Percentiles rank a stretch among this genome's conserved stretches.
Evolutionary conservation across 2,888 invertebrate species (phyloP).

Genomic region (Meta bourneti): DNA sequence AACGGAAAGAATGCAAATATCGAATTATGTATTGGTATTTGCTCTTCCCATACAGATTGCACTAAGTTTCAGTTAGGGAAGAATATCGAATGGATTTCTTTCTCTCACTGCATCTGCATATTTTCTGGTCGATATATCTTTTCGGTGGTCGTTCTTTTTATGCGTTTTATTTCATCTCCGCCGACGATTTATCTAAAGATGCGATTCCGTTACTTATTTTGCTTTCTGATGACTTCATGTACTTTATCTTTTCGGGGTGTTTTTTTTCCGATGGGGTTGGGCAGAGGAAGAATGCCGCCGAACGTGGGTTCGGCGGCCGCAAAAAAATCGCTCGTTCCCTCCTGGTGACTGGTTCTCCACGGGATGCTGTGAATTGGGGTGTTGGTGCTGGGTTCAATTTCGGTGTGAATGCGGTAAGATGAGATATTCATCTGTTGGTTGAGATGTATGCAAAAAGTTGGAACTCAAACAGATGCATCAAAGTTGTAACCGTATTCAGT

Average conservation of each 20-base stretch:
- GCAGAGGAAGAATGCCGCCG: not conserved
- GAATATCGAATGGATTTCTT: conserved; percentile 66
- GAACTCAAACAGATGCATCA: too few species aligned
- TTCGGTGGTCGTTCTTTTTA: conserved; percentile 42
- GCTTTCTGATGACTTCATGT: conserved; percentile 71
- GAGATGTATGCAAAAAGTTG: too few species aligned
- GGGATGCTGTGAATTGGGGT: too few species aligned
- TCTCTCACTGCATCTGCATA: conserved; percentile 61
- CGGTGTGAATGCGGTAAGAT: too few species aligned
- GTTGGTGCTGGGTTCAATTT: too few species aligned
- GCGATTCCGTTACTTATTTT: conserved; percentile 65
- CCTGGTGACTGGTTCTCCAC: too few species aligned
- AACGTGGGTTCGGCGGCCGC: not conserved
- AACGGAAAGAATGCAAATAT: conserved; percentile 74
- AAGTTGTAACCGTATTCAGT: too few species aligned
- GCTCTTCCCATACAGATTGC: conserved; percentile 69
- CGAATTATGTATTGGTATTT: conserved; percentile 76
- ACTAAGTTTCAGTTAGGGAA: conserved; percentile 73
- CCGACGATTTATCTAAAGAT: conserved; percentile 75
- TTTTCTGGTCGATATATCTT: conserved; percentile 70
- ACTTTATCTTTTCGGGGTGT: conserved; percentile 41
- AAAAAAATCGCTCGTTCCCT: not conserved
- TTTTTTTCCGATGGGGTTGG: not conserved
- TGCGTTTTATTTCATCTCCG: conserved; percentile 63
- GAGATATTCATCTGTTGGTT: too few species aligned